Percentiles rank a stretch among this genome's conserved stretches.
Evolutionary conservation across 2,888 invertebrate genomes (phyloP).

Genomic region (Gonocerus acuteangulatus): DNA sequence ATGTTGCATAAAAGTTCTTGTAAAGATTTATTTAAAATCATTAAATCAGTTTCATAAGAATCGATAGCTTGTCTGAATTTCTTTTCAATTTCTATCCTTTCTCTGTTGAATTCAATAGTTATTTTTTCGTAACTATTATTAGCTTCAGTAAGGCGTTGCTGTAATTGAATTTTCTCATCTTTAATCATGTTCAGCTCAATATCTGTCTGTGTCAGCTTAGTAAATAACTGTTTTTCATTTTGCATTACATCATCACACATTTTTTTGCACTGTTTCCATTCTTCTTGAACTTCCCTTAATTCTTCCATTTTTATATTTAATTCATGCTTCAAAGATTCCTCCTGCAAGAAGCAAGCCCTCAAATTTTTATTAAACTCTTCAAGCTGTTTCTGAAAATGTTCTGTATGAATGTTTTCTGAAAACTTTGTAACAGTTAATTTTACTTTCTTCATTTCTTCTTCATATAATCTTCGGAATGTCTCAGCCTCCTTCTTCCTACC

Average conservation of each 20-base stretch:
- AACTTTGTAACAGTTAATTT: constrained; percentile 13
- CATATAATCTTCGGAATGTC: constrained; percentile 9
- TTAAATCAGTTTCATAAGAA: constrained; percentile 18
- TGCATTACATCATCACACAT: neutral
- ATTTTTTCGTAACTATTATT: constrained; percentile 1
- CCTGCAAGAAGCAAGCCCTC: constrained; percentile 1
- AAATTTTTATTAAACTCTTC: constrained; percentile 14
- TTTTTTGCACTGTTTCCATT: neutral
- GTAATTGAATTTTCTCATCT: constrained; percentile 3
- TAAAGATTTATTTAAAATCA: constrained; percentile 16
- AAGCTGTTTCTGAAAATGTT: neutral
- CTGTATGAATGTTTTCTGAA: neutral
- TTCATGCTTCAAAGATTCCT: constrained; percentile 10
- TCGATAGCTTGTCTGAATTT: constrained; percentile 1
- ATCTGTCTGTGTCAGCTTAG: neutral
- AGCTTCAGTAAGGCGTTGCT: neutral
- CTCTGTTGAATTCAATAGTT: constrained; percentile 1
- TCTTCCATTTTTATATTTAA: neutral
- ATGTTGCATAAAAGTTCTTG: neutral
- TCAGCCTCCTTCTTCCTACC: constrained; percentile 22
- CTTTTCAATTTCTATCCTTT: neutral
- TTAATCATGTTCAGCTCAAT: neutral
- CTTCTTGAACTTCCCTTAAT: constrained; percentile 7
- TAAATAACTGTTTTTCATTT: neutral
- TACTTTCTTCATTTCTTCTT: constrained; percentile 18